Evolutionary conservation across 2,797 vertebrate species (phyloP).

Genomic region (Cynopterus sphinx): DNA sequence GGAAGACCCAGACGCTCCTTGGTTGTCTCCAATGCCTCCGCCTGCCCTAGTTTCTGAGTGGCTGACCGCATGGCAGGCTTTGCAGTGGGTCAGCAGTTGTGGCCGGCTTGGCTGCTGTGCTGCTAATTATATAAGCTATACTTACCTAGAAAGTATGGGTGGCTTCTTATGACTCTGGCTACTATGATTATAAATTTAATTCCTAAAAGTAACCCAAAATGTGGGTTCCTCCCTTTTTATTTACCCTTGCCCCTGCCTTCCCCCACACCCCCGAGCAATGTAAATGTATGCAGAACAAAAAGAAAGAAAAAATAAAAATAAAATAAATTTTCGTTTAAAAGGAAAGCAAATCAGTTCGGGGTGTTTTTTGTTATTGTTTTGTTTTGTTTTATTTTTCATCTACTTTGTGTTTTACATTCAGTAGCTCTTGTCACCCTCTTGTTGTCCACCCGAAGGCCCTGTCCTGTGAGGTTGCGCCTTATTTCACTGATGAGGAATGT

Average conservation of each 20-base stretch:
- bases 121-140: constrained; percentile 72
- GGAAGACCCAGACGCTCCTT: neutral
- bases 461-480: neutral
- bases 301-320: neutral
- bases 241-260: neutral
- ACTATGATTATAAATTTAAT: constrained; percentile 59
- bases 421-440: neutral
- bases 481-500: neutral
- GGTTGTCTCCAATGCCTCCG: constrained; percentile 14
- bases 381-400: neutral
- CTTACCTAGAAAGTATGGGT: constrained; percentile 69
- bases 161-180: constrained; percentile 63
- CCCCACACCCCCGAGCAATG: neutral
- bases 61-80: constrained; percentile 65
- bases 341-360: neutral
- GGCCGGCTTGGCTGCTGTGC: constrained; percentile 64
- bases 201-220: constrained; percentile 53
- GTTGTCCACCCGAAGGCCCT: neutral
- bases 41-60: constrained; percentile 39
- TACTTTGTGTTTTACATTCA: neutral
- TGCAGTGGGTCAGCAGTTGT: constrained; percentile 70
- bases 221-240: neutral
- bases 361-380: neutral
- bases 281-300: neutral
- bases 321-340: neutral